phyloP scores from a whole-genome alignment of 2,797 vertebrate species.

The Brachymystax lenok region DNA sequence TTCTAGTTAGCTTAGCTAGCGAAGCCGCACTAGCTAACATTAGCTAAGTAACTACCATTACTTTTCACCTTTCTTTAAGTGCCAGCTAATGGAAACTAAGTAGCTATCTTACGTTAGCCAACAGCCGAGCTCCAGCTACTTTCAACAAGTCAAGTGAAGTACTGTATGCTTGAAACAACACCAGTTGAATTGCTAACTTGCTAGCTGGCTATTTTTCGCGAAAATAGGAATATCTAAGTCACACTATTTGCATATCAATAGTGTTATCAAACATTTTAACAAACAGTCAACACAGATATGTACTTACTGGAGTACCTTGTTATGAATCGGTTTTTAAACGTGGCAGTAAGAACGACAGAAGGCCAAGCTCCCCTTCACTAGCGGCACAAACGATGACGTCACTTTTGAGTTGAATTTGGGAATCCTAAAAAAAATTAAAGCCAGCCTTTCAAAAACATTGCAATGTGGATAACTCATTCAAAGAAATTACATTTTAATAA shows the following conservation, averaged over 20 bases:
- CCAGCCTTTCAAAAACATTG: too few relatives aligned
- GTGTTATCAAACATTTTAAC: background rate
- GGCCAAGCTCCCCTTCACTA: background rate
- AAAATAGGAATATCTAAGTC: background rate
- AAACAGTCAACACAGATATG: background rate
- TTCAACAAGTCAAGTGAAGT: background rate
- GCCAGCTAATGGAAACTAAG: background rate
- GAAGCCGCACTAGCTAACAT: too few relatives aligned
- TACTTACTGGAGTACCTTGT: constrained; percentile 2
- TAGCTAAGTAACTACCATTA: background rate
- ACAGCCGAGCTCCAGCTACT: background rate
- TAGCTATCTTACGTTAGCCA: background rate
- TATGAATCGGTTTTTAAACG: background rate
- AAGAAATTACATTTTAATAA: too few relatives aligned
- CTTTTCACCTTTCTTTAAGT: background rate
- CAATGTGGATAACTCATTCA: too few relatives aligned
- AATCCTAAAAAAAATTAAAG: too few relatives aligned
- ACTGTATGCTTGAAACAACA: background rate
- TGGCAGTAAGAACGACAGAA: background rate
- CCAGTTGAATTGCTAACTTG: constrained; percentile 9
- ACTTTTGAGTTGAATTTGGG: too few relatives aligned
- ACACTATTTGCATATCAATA: background rate
- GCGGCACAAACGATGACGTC: too few relatives aligned
- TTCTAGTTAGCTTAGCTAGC: too few relatives aligned
- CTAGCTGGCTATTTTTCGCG: background rate